Base-by-base conservation (phyloP, 2,797 vertebrate species). In the Corythornis leucogaster region DNA sequence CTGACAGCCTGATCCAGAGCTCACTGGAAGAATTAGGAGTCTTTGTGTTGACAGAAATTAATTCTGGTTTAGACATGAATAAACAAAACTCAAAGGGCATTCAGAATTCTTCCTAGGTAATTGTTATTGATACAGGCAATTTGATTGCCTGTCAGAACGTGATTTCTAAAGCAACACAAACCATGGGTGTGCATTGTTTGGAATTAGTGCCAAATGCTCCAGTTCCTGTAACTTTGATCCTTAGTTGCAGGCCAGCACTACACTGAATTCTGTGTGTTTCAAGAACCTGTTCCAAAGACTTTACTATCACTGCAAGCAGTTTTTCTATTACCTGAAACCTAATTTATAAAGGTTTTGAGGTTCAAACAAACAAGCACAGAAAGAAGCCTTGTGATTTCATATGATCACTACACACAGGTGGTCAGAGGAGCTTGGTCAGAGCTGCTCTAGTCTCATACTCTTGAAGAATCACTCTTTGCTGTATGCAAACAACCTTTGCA, bases 401-500 rank as follows among this genome's bases (percentile, higher is more conserved):
- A 6, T 30, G 57, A 12, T 61, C 7, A 15, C 54, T 26, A 25
- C 11, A 48, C 0, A 0, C 64, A 68, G 25, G n/a, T 53, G 92
- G 61, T 89, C 94, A 93, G 71, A 22, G 6, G 26, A 57, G 53
- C 55, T 90, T 3, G 0, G 38, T 77, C 42, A 64, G 83, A 48
- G 57, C 70, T 68, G n/a, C 30, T 77, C 48, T 64, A n/a, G 28
- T 77, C 61, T 81, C 45, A 10, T 14, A 40, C 14, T 11, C 38
- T 28, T 50, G 35, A 45, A 66, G 69, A 92, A 69, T 57, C 71
- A 73, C 67, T 67, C 30, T n/a, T n/a, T 30, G 30, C 78, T 43
- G 30, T 50, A 20, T 55, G 68, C 66, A 92, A 90, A 82, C 93
- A 93, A 92, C 7, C 35, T 79, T 88, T 69, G 79, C 85, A n/a